Conservation (phyloP, 2,797 vertebrate genomes). For the Threskiornis aethiopicus region DNA sequence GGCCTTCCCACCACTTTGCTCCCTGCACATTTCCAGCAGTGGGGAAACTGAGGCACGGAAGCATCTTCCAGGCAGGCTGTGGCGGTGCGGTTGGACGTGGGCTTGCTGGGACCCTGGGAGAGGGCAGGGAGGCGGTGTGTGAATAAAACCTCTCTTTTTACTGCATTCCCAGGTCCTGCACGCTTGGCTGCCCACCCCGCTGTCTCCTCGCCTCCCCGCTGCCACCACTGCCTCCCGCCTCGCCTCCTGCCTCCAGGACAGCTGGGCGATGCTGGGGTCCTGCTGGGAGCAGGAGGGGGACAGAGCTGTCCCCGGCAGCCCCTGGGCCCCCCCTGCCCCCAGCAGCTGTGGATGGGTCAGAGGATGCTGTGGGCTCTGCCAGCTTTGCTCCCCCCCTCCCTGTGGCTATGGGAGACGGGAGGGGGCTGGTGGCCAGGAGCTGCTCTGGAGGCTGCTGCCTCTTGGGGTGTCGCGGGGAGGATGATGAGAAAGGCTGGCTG, state of each 20-base stretch:
- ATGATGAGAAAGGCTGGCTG: neutral
- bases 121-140: neutral
- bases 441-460: neutral
- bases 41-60: neutral
- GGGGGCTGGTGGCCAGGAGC: neutral
- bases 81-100: neutral
- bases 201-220: neutral
- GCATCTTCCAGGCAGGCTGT: neutral
- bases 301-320: neutral
- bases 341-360: neutral
- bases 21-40: neutral
- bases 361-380: neutral
- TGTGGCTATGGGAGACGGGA: neutral
- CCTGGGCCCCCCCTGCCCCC: neutral
- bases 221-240: neutral
- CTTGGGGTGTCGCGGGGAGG: neutral
- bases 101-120: neutral
- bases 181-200: fast-evolving
- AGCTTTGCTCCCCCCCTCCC: neutral
- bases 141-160: neutral
- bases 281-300: neutral
- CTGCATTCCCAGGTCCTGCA: neutral
- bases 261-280: neutral
- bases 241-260: neutral
- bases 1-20: neutral